phyloP scores from a whole-genome alignment of 2,113 vertebrate genomes.

The Tupaia tana region DNA sequence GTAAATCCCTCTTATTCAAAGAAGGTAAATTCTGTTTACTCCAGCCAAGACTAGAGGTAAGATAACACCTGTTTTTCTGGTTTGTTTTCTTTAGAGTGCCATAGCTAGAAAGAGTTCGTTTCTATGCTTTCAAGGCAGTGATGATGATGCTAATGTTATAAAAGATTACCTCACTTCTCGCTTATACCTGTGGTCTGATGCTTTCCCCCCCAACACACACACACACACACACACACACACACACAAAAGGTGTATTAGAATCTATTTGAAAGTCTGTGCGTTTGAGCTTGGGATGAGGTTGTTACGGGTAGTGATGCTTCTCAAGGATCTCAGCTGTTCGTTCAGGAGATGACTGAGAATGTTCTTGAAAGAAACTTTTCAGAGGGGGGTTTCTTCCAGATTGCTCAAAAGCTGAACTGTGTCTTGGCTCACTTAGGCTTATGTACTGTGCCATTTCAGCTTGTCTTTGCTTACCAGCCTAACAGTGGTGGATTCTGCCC shows the following conservation, averaged over 20 bases:
- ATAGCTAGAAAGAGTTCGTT: conserved; percentile 61
- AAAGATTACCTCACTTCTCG: conserved; percentile 52
- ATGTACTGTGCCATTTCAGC: not conserved
- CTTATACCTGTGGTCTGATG: conserved; percentile 47
- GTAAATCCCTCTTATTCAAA: conserved; percentile 61
- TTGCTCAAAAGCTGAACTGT: conserved; percentile 47
- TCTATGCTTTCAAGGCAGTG: conserved; percentile 54
- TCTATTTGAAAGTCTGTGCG: conserved; percentile 63
- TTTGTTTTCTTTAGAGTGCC: conserved; percentile 2
- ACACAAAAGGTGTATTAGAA: conserved; percentile 59
- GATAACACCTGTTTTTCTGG: conserved; percentile 17
- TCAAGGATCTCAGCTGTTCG: conserved; percentile 47
- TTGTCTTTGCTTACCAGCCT: not conserved
- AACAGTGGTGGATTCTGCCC: not conserved
- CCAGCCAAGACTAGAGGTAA: not conserved
- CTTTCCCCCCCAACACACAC: not conserved
- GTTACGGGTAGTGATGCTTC: conserved; percentile 9
- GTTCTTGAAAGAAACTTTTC: conserved; percentile 58
- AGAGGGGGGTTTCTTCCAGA: not conserved
- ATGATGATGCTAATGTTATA: conserved; percentile 27
- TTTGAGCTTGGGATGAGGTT: conserved; percentile 65
- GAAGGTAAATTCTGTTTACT: conserved; percentile 45
- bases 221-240: no score
- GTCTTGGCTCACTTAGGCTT: not conserved
- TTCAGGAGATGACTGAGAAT: conserved; percentile 70